A percentile compares a stretch with the other conserved stretches of the same genome.
phyloP scores from a whole-genome alignment of 2,888 invertebrate species.

The Nemapogon koenigi region DNA sequence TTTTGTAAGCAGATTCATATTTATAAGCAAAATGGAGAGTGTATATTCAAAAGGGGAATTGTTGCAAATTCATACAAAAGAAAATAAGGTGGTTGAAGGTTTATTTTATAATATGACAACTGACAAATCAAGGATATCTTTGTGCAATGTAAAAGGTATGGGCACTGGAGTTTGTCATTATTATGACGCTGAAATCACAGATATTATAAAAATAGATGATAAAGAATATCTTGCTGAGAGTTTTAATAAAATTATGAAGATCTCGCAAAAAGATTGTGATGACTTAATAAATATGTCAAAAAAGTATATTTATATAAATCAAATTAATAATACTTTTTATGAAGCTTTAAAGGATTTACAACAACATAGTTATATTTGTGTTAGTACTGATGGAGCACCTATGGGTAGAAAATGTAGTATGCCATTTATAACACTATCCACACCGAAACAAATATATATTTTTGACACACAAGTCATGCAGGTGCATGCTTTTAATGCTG shows the following conservation, averaged over 20 bases:
- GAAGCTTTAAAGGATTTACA: constrained; percentile 44
- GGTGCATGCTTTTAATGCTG: constrained; percentile 52
- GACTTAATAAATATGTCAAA: constrained; percentile 44
- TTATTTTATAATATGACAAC: constrained; percentile 48
- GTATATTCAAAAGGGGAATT: constrained; percentile 55
- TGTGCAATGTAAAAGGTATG: constrained; percentile 46
- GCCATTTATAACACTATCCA: constrained; percentile 50
- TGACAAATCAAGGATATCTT: constrained; percentile 51
- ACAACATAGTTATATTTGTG: constrained; percentile 34
- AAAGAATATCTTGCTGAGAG: constrained; percentile 22
- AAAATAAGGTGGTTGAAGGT: constrained; percentile 47
- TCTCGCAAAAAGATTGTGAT: constrained; percentile 48
- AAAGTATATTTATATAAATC: constrained; percentile 51
- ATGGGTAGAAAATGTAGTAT: constrained; percentile 58
- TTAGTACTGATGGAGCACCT: constrained; percentile 52
- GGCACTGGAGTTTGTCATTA: constrained; percentile 42
- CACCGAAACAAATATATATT: constrained; percentile 50
- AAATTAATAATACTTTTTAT: constrained; percentile 47
- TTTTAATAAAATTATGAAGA: constrained; percentile 32
- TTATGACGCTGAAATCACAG: constrained; percentile 44
- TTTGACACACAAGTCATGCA: constrained; percentile 59
- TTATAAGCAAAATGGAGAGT: constrained; percentile 41
- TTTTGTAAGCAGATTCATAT: constrained; percentile 11
- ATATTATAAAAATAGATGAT: constrained; percentile 45
- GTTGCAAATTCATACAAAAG: constrained; percentile 50